Percentiles rank a stretch among this genome's conserved stretches.
Conservation (phyloP, 1,140 invertebrate species). For the Drosophila albomicans region DNA sequence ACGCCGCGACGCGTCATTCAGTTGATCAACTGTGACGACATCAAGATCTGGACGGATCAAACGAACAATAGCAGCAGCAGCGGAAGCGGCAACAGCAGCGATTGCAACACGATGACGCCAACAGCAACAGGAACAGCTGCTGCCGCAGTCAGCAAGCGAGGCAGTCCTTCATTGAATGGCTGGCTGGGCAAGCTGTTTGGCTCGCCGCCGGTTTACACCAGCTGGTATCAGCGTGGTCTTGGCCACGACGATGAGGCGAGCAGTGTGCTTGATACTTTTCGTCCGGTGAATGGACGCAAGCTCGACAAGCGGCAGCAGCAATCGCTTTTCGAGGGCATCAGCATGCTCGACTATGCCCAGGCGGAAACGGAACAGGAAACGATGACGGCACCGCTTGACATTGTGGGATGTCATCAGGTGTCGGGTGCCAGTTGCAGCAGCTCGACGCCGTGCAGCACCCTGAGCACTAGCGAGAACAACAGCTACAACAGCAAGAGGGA, state of each 20-base stretch:
- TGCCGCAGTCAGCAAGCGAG: conserved; percentile 30
- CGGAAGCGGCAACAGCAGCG: neutral
- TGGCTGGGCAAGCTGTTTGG: conserved; percentile 70
- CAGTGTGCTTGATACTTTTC: conserved; percentile 70
- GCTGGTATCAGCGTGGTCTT: conserved; percentile 60
- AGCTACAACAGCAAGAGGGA: conserved; percentile 84
- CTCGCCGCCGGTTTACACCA: conserved; percentile 68
- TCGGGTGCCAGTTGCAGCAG: conserved; percentile 35
- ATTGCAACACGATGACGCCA: neutral
- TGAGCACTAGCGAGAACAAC: conserved; percentile 44
- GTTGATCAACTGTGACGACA: conserved; percentile 79
- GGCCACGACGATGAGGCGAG: conserved; percentile 30
- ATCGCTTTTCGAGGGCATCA: conserved; percentile 88
- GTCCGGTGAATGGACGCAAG: conserved; percentile 86
- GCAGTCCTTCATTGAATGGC: conserved; percentile 53
- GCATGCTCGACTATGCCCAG: conserved; percentile 64
- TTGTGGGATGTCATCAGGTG: conserved; percentile 16
- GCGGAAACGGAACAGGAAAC: conserved; percentile 21
- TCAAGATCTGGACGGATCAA: conserved; percentile 82
- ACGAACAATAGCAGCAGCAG: conserved; percentile 10
- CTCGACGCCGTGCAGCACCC: conserved; percentile 47
- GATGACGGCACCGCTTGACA: conserved; percentile 85
- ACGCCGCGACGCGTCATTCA: conserved; percentile 63
- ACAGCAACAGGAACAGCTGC: conserved; percentile 1
- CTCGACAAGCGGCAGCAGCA: conserved; percentile 86